phyloP scores from a whole-genome alignment of 1,140 invertebrate species.

The Aricia agestis region DNA sequence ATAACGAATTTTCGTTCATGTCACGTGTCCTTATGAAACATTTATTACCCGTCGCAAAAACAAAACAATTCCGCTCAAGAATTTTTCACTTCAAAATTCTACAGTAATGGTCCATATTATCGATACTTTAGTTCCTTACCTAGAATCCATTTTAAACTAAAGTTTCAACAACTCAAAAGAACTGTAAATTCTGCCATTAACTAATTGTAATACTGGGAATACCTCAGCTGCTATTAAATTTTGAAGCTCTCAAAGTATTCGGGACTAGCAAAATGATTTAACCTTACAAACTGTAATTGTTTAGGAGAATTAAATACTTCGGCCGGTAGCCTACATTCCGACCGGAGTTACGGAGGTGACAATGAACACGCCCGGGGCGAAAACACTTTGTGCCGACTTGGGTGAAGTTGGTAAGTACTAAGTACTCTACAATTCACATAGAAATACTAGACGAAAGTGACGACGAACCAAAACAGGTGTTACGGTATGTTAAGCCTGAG shows the following conservation, averaged over 20 bases:
- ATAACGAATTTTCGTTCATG: no score
- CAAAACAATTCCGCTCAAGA: no score
- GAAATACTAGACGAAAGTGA: background rate
- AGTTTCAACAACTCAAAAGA: background rate
- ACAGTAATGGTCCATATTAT: no score
- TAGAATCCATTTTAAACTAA: no score
- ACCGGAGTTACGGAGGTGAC: background rate
- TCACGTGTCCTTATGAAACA: no score
- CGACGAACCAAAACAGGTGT: no score
- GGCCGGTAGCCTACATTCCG: background rate
- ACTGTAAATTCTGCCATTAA: background rate
- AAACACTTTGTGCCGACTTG: background rate
- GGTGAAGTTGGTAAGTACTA: background rate
- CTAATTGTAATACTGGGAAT: background rate
- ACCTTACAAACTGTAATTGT: constrained; percentile 5
- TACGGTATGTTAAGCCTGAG: no score
- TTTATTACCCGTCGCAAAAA: no score
- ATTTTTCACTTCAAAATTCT: no score
- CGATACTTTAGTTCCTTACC: no score
- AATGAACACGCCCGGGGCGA: background rate
- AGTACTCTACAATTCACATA: background rate
- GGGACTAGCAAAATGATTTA: constrained; percentile 4
- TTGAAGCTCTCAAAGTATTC: background rate
- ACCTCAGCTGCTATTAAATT: constrained; percentile 4
- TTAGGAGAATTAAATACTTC: constrained; percentile 8